Evolutionary conservation across 2,113 vertebrate species (phyloP), one percentile per base, ranked within the genome.

Genomic region (Psettodes erumei): DNA sequence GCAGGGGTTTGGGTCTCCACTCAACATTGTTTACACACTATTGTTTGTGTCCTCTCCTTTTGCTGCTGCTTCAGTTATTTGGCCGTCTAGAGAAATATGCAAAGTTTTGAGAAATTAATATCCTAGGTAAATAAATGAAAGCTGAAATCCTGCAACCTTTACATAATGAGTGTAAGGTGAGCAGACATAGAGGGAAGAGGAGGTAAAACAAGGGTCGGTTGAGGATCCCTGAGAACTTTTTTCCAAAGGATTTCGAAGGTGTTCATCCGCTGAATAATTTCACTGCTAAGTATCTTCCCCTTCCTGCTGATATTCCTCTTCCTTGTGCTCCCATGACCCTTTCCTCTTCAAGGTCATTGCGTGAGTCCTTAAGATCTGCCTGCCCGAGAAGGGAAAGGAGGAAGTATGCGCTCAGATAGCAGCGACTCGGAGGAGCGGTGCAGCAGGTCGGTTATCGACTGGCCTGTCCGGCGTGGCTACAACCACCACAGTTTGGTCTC

Each of bases 401-500:
- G 21, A 62, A 56, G 43, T 11, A 38, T 42, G 61, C 51, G 58
- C 75, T 80, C 45, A 38, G 55, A 68, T 45, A 59, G 74, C 37
- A 61, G 79, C 32, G n/a, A 70, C 82, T 68, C 59, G 68, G 81
- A 84, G 67, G 48, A 85, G 74, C 61, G 25, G 75, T 83, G 86
- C 82, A 76, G 77, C 73, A 77, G 88, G 88, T 88, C 69, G 78
- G 82, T 76, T 90, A 93, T 93, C 51, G 91, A 93, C 89, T 53
- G 73, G 75, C 48, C 76, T 33, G 38, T 86, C 80, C 66, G 23
- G 76, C 55, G 45, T 73, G 85, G 84, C 83, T 90, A 84, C 77
- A 84, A 83, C 85, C 77, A 58, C 80, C 81, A 62, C 87, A 70
- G 84, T 88, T 91, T 91, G 87, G 88, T 90, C 90, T 93, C 89